Conservation (phyloP, 1,140 invertebrate genomes). For the Aphelinus certus region DNA sequence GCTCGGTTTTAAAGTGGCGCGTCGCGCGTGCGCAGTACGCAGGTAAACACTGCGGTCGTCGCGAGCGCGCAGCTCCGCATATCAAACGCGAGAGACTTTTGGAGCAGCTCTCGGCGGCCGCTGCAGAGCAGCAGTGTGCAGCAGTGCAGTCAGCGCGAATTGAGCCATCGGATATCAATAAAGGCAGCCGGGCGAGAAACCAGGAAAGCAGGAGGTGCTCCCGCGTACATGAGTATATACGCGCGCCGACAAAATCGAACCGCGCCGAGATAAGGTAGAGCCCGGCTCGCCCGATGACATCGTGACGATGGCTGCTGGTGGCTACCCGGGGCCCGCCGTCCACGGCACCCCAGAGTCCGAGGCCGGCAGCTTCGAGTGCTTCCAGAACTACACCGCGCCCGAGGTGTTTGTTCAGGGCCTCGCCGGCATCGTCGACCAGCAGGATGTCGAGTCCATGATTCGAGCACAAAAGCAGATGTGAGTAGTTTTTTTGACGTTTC, state of each 20-base stretch:
- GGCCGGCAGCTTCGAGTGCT: constrained; percentile 80
- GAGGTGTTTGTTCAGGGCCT: constrained; percentile 91
- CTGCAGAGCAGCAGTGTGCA: background rate
- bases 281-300: background rate
- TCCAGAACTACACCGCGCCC: constrained; percentile 88
- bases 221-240: too few species aligned
- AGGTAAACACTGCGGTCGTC: too few species aligned
- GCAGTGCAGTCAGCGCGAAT: background rate
- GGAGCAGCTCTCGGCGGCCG: background rate
- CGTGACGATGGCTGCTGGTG: constrained; percentile 52
- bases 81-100: too few species aligned
- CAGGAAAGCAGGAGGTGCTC: constrained; percentile 26
- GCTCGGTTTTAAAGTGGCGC: too few species aligned
- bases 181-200: constrained; percentile 5
- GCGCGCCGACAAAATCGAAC: too few species aligned
- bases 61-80: too few species aligned
- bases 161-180: constrained; percentile 39
- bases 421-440: constrained; percentile 89
- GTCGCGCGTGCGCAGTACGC: too few species aligned
- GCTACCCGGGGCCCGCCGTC: background rate
- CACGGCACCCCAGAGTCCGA: constrained; percentile 73
- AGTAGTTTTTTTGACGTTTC: constrained; percentile 47
- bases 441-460: constrained; percentile 90
- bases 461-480: constrained; percentile 93
- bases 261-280: constrained; percentile 11